Percentiles rank a stretch among this genome's conserved stretches.
Evolutionary conservation across 2,888 invertebrate genomes (phyloP).

Genomic region (Lycia hirtaria): DNA sequence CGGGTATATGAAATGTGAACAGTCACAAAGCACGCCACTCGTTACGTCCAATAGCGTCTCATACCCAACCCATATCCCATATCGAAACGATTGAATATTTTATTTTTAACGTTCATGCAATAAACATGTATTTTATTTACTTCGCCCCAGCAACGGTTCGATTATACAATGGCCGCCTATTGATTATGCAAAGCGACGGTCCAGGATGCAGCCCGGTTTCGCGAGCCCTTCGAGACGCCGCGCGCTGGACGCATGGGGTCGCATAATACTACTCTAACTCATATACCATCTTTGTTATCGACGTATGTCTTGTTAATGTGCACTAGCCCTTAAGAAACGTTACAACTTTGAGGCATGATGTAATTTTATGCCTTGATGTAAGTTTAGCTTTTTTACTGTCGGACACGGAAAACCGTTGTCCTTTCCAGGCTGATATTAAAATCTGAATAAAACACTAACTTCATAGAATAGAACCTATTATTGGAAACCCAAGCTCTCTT

Average conservation of each 20-base stretch:
- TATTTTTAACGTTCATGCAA: constrained; percentile 43
- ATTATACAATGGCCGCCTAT: constrained; percentile 65
- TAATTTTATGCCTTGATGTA: too few relatives aligned
- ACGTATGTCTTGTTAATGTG: neutral
- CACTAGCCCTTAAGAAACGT: constrained; percentile 5
- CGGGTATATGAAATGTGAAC: too few relatives aligned
- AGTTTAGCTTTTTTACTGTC: too few relatives aligned
- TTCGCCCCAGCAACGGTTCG: constrained; percentile 56
- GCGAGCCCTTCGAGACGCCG: constrained; percentile 44
- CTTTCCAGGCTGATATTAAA: too few relatives aligned
- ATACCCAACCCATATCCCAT: constrained; percentile 12
- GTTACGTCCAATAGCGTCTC: neutral
- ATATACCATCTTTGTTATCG: constrained; percentile 1
- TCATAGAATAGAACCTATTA: too few relatives aligned
- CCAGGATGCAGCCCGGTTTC: constrained; percentile 76
- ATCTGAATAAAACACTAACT: too few relatives aligned
- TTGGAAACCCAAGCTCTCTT: too few relatives aligned
- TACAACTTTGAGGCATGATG: neutral
- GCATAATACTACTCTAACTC: constrained; percentile 13
- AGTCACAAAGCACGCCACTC: neutral
- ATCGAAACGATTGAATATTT: constrained; percentile 32
- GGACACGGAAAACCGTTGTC: too few relatives aligned
- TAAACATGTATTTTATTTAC: constrained; percentile 51
- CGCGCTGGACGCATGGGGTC: constrained; percentile 60
- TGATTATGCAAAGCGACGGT: constrained; percentile 79